Conservation (phyloP, 2,113 vertebrate genomes). For the rabbit (Oryctolagus cuniculus) region DNA sequence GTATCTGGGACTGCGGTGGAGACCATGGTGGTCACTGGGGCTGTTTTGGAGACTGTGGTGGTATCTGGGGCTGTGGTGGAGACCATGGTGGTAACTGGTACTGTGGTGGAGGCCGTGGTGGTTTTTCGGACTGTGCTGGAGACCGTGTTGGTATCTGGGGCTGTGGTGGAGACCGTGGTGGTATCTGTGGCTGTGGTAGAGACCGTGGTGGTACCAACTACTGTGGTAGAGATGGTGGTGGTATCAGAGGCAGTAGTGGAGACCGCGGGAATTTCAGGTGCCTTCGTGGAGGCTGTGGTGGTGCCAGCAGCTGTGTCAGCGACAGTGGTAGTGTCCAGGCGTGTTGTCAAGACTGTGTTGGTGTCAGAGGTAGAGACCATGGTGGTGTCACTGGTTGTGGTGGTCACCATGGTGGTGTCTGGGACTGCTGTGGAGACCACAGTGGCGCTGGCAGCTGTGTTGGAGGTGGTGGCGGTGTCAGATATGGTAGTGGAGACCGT, state of each 20-base stretch:
- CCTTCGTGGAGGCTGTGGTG: neutral
- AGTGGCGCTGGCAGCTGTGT: neutral
- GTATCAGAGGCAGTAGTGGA: neutral
- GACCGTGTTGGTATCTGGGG: too few species aligned
- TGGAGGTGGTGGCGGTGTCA: neutral
- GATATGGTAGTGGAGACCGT: too few species aligned
- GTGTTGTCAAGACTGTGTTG: neutral
- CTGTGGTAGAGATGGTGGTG: neutral
- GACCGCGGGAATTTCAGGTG: neutral
- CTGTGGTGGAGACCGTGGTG: too few species aligned
- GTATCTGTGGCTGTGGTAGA: neutral
- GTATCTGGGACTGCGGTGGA: neutral
- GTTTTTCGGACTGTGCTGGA: too few species aligned
- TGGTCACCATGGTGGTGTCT: neutral
- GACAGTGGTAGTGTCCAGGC: too few species aligned
- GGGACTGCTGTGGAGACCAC: neutral
- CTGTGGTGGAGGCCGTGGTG: neutral
- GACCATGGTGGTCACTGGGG: neutral
- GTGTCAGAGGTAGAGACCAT: neutral
- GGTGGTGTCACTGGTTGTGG: neutral
- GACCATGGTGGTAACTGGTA: neutral
- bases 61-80: neutral
- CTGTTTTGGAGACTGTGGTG: neutral
- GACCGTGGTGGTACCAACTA: rapidly evolving
- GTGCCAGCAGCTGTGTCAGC: too few species aligned